Base-by-base conservation (phyloP, 2,113 vertebrate species). In the Pachypanchax playfairii region DNA sequence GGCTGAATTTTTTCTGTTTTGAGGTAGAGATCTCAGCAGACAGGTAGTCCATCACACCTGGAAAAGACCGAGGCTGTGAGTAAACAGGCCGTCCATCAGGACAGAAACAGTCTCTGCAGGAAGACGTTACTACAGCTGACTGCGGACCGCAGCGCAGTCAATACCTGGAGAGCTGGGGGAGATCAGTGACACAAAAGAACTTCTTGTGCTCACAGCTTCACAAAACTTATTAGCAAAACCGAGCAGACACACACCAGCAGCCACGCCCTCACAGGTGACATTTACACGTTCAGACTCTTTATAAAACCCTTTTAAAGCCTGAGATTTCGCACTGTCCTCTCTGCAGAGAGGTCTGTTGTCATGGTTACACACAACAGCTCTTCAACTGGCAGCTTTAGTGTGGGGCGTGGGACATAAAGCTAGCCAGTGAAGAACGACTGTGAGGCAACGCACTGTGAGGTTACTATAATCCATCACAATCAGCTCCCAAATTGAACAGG, bases 351-450 rank as follows among this genome's bases (percentile, higher is more conserved):
- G 60, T 72, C 67, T 77, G 90, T 90, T 87, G 92, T 90, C 83
- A 90, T 90, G 88, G 92, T 93, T 89, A 89, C 91, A 91, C 92
- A 93, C 92, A 93, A 93, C 91, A 93, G 92, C 89, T 93, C 91
- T 93, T 93, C 92, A 93, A 93, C 92, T 93, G 92, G 92, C 92
- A 93, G 92, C 92, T 93, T 93, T 92, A 93, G 86, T 63, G 41
- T 53, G 60, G 66, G 84, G 60, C 25, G 79, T 53, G 68, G 77
- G 86, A 90, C 88, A 90, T 93, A 93, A 93, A 93, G 92, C 92
- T 93, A 93, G 92, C 92, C 92, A 93, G 91, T 92, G 92, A 93
- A 93, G 92, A 93, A 93, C 92, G 92, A 93, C 87, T 93, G 92
- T 93, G 92, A 91, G 85, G 92, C 80, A 91, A 91, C 92, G 87